Evolutionary conservation across 2,888 invertebrate species (phyloP), one percentile per base, ranked within the genome.

Genomic region (Listrodromus nycthemerus): DNA sequence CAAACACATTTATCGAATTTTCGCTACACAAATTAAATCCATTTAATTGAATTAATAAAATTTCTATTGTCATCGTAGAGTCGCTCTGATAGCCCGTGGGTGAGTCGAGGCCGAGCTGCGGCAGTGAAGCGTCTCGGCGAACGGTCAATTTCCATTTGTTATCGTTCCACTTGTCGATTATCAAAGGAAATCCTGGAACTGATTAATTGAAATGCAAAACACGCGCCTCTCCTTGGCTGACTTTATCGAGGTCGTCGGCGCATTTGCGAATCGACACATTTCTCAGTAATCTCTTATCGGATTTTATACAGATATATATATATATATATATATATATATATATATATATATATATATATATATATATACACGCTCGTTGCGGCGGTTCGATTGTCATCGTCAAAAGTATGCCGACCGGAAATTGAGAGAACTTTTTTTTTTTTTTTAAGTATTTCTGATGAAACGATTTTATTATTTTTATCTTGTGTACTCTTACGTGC

Each of bases 121-220:
- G n/a, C 71, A 41, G 58, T 27, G 21, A 3, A 16, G 30, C 13
- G 50, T 33, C 48, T 13, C 52, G 33, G 8, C 16, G 8, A 52
- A 37, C 19, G 21, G 48, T 67, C 67, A 69, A 69, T 77, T 77
- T 77, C n/a, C 61, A 69, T 50, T 19, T 69, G 61, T 30, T 55
- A 66, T 73, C 58, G 66, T 52, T 76, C 37, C 50, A 65, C 65
- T 65, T 75, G 63, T 21, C 30, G 65, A 52, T 33, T 75, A 73
- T 80, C 80, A 52, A 55, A 52, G 71, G 80, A 83, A 84, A 82
- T 85, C 86, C 80, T 74, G 79, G 86, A 86, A 86, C 80, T 85
- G 85, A 86, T 86, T 85, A 85, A 85, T 85, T 86, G 82, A 85
- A 41, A 86, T 85, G 85, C 85, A 85, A 86, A 86, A 84, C 76